Evolutionary conservation across 2,797 vertebrate genomes (phyloP).

Genomic region (Gephyroberyx darwinii): DNA sequence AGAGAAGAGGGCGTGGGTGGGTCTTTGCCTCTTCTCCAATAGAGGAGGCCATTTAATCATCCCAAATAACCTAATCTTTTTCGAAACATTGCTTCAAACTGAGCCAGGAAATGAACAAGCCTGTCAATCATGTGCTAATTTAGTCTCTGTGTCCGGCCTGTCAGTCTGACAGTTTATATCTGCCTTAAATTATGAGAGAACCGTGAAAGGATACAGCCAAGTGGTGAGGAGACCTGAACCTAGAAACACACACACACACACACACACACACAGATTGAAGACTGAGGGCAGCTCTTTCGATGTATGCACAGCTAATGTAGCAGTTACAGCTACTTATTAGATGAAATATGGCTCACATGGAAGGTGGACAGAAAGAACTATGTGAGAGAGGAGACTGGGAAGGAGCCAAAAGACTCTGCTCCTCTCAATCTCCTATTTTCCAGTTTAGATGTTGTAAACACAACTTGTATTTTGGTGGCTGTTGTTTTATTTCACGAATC

Average conservation of each 20-base stretch:
- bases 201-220: constrained; percentile 55
- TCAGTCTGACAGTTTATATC: constrained; percentile 46
- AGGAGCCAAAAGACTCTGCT: no score
- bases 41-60: constrained; percentile 13
- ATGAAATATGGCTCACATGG: constrained; percentile 71
- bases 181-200: constrained; percentile 48
- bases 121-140: constrained; percentile 69
- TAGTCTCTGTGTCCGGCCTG: constrained; percentile 33
- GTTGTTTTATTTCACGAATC: not conserved
- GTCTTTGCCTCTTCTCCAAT: not conserved
- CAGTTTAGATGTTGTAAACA: not conserved
- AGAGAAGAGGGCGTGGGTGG: not conserved
- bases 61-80: constrained; percentile 34
- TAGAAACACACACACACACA: constrained; percentile 20
- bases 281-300: constrained; percentile 53
- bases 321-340: constrained; percentile 75
- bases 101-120: constrained; percentile 33
- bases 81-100: constrained; percentile 36
- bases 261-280: constrained; percentile 36
- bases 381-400: no score
- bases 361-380: constrained; percentile 42
- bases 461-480: not conserved
- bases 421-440: not conserved
- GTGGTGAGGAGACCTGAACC: constrained; percentile 37
- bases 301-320: constrained; percentile 75